Evolutionary conservation across 2,113 vertebrate genomes (phyloP).

Genomic region (Peromyscus maniculatus): DNA sequence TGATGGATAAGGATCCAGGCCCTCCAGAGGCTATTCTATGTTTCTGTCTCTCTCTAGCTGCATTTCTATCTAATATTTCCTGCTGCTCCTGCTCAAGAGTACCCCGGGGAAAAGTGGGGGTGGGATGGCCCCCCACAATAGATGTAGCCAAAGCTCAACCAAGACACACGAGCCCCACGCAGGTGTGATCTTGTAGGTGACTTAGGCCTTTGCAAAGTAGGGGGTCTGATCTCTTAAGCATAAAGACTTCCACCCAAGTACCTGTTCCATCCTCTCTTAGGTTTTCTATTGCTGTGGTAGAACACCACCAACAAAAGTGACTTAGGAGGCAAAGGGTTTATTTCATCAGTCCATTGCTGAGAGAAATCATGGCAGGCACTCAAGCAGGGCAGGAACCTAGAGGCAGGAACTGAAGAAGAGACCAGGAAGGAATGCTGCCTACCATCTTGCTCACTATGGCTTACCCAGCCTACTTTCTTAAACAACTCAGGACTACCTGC

Average conservation of each 20-base stretch:
- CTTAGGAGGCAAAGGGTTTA: neutral
- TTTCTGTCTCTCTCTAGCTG: too few species aligned
- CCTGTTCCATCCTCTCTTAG: neutral
- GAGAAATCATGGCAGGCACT: neutral
- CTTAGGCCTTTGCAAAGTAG: neutral
- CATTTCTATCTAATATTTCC: too few species aligned
- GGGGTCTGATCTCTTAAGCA: neutral
- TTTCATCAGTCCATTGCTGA: neutral
- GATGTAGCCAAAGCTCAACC: neutral
- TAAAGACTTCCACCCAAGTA: neutral
- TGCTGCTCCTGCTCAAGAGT: too few species aligned
- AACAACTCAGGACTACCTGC: neutral
- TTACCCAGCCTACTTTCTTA: neutral
- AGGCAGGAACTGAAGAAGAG: neutral
- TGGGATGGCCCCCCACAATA: too few species aligned
- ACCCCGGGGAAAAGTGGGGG: too few species aligned
- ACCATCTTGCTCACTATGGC: neutral
- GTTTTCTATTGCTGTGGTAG: too few species aligned
- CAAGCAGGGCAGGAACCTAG: neutral
- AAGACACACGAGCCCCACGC: neutral
- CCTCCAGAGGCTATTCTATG: too few species aligned
- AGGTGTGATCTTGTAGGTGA: neutral
- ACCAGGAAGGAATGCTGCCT: neutral
- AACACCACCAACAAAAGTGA: neutral
- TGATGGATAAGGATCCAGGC: too few species aligned